Evolutionary conservation across 2,113 vertebrate genomes (phyloP).

Genomic region (Myrmecobius fasciatus): DNA sequence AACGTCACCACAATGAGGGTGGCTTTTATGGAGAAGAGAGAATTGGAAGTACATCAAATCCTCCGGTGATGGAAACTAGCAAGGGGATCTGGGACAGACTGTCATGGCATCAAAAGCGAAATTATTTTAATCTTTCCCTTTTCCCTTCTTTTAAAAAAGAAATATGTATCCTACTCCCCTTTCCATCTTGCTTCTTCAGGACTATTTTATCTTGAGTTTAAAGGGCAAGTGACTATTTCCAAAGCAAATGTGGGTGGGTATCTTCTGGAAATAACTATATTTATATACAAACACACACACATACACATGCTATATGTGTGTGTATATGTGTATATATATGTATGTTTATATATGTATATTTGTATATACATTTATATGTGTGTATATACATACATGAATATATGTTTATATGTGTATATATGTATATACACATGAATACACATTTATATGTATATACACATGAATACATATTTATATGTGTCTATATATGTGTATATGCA

Average conservation of each 20-base stretch:
- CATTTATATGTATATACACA: too few relatives aligned
- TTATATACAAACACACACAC: too few relatives aligned
- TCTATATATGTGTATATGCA: too few relatives aligned
- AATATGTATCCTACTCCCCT: slow-evolving; percentile 60
- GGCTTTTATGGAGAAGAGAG: slow-evolving; percentile 78
- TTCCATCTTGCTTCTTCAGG: slow-evolving; percentile 69
- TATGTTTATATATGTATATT: neutral
- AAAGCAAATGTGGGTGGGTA: slow-evolving; percentile 67
- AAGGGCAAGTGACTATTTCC: slow-evolving; percentile 70
- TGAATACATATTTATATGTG: too few relatives aligned
- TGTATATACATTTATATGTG: too few relatives aligned
- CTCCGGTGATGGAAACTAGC: slow-evolving; percentile 76
- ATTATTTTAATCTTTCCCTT: slow-evolving; percentile 68
- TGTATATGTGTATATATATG: too few relatives aligned
- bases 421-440: too few relatives aligned
- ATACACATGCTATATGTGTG: too few relatives aligned
- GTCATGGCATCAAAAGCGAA: slow-evolving; percentile 46
- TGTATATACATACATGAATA: too few relatives aligned
- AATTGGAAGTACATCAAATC: slow-evolving; percentile 79
- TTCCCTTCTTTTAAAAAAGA: slow-evolving; percentile 52
- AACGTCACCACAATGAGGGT: slow-evolving; percentile 75
- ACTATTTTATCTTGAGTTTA: slow-evolving; percentile 74
- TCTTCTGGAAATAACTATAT: slow-evolving; percentile 13
- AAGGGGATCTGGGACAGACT: slow-evolving; percentile 62
- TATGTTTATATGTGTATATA: too few relatives aligned